Percentiles rank a stretch among this genome's conserved stretches.
Conservation (phyloP, 2,888 invertebrate genomes). For the Agrilus cyanescens region DNA sequence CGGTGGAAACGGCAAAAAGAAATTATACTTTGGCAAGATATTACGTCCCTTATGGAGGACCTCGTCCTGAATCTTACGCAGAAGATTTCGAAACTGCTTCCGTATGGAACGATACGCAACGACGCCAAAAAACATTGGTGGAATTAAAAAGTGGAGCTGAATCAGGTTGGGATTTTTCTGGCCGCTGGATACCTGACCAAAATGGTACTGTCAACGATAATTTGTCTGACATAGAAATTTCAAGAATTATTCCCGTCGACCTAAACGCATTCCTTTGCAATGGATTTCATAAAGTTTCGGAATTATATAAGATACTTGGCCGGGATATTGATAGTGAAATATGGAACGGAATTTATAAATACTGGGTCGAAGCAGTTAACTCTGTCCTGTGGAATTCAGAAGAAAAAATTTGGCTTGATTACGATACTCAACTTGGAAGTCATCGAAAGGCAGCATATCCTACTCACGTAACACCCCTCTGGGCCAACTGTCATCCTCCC, state of each 20-base stretch:
- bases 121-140: conserved; percentile 41
- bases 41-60: conserved; percentile 47
- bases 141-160: conserved; percentile 71
- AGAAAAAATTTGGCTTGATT: conserved; percentile 72
- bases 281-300: conserved; percentile 51
- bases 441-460: conserved; percentile 38
- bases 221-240: conserved; percentile 52
- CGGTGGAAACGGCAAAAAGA: conserved; percentile 38
- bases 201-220: conserved; percentile 43
- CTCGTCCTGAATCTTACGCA: conserved; percentile 60
- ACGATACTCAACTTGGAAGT: conserved; percentile 44
- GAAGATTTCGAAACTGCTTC: conserved; percentile 47
- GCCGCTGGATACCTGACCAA: conserved; percentile 59
- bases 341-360: conserved; percentile 42
- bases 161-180: conserved; percentile 81
- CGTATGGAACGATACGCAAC: conserved; percentile 35
- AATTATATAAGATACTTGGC: conserved; percentile 44
- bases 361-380: conserved; percentile 50
- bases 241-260: conserved; percentile 66
- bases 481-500: conserved; percentile 38
- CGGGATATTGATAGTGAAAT: conserved; percentile 37
- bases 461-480: conserved; percentile 58
- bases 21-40: conserved; percentile 48
- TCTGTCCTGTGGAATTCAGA: conserved; percentile 64
- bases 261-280: conserved; percentile 65